These are phyloP conservation scores for Melanocharis versteri DNA, from an alignment of 2,113 vertebrate species.

Conservation along the genomic window DNA sequence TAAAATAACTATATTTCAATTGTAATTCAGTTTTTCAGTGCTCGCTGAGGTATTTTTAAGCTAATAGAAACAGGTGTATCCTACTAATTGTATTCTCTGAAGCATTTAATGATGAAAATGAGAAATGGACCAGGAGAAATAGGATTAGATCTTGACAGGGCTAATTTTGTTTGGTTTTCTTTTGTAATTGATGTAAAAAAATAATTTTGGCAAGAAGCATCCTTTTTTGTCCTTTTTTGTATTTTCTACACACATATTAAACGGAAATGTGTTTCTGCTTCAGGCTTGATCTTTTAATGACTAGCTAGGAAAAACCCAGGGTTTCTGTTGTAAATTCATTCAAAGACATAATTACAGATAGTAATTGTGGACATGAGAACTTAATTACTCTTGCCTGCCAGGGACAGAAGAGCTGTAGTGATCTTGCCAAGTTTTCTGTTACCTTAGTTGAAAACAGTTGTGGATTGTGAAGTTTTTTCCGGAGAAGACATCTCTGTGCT, in stretches of 20 bases:
- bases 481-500: neutral
- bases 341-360: neutral
- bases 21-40: neutral
- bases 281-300: neutral
- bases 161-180: neutral
- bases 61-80: neutral
- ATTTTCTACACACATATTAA: neutral
- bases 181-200: neutral
- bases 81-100: neutral
- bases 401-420: neutral
- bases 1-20: neutral
- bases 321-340: neutral
- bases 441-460: neutral
- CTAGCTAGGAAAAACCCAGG: accelerated
- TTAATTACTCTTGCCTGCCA: neutral
- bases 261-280: neutral
- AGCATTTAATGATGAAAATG: neutral
- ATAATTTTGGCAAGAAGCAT: neutral
- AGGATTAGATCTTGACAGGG: neutral
- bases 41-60: neutral
- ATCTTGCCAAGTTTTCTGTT: neutral
- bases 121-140: neutral
- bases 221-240: neutral
- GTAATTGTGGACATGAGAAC: neutral
- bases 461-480: neutral